Evolutionary conservation across 2,797 vertebrate species (phyloP).

Genomic region (Chromis chromis): DNA sequence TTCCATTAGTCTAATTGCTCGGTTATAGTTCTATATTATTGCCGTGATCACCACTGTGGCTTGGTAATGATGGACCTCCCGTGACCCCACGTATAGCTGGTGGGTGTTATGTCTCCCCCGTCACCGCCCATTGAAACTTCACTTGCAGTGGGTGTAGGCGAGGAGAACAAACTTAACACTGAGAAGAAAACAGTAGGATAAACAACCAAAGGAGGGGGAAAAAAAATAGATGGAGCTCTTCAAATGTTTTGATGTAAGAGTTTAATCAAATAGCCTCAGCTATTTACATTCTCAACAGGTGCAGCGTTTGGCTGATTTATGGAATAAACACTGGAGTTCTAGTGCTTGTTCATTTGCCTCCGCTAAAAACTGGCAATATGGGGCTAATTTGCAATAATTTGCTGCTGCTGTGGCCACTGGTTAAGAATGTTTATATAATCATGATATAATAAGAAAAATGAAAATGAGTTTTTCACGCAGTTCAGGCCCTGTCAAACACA

Average conservation of each 20-base stretch:
- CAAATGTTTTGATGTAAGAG: conserved; percentile 65
- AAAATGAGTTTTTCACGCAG: conserved; percentile 68
- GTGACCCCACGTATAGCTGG: conserved; percentile 68
- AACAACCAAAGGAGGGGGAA: conserved; percentile 37
- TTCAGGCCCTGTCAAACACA: conserved; percentile 66
- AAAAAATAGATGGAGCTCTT: conserved; percentile 14
- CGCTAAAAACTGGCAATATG: conserved; percentile 65
- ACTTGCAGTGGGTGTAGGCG: conserved; percentile 53
- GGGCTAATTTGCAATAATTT: conserved; percentile 78
- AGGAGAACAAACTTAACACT: conserved; percentile 41
- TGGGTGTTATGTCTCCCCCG: conserved; percentile 76
- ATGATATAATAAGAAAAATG: conserved; percentile 77
- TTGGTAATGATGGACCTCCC: conserved; percentile 76
- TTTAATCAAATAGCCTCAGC: conserved; percentile 65
- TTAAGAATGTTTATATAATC: conserved; percentile 78
- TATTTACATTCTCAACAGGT: conserved; percentile 77
- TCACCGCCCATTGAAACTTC: conserved; percentile 58
- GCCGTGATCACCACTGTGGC: conserved; percentile 75
- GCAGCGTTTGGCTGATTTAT: conserved; percentile 66
- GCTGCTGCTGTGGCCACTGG: conserved; percentile 70
- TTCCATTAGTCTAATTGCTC: conserved; percentile 84
- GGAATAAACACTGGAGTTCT: conserved; percentile 58
- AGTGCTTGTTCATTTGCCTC: conserved; percentile 65
- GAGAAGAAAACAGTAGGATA: conserved; percentile 47
- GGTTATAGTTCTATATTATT: conserved; percentile 81